Conservation (phyloP, 2,797 vertebrate genomes). For the Thalassophryne amazonica region DNA sequence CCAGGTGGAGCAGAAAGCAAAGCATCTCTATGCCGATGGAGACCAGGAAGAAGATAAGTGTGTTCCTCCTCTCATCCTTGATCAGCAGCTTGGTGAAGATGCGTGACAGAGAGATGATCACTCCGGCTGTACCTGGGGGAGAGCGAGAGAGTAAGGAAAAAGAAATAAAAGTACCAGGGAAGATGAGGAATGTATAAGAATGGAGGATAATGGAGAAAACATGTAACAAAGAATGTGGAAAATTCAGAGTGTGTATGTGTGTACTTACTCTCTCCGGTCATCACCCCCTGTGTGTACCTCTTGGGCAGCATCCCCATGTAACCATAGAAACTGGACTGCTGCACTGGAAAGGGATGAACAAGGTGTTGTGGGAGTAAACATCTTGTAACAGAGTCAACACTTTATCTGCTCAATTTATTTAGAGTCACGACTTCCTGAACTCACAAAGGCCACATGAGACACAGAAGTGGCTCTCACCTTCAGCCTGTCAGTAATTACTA, state of each 20-base stretch:
- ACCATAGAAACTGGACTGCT: conserved; percentile 99
- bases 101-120: conserved; percentile 94
- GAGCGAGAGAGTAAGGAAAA: neutral
- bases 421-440: conserved; percentile 7
- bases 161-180: neutral
- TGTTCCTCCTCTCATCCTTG: conserved; percentile 87
- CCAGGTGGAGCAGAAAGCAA: conserved; percentile 91
- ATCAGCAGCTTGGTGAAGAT: conserved; percentile 98
- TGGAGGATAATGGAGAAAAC: neutral
- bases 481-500: conserved; percentile 34
- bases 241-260: neutral
- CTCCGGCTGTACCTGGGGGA: conserved; percentile 89
- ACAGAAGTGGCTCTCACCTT: conserved; percentile 13
- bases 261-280: conserved; percentile 96
- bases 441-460: conserved; percentile 1
- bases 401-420: conserved; percentile 24
- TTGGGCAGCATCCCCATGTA: conserved; percentile 98
- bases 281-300: conserved; percentile 97
- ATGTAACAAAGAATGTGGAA: neutral
- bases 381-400: conserved; percentile 11
- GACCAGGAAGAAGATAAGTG: conserved; percentile 95
- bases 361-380: conserved; percentile 37
- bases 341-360: conserved; percentile 81
- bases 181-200: neutral
- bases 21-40: conserved; percentile 92